Evolutionary conservation across 2,797 vertebrate genomes (phyloP).

Genomic region (Labeo calbasu): DNA sequence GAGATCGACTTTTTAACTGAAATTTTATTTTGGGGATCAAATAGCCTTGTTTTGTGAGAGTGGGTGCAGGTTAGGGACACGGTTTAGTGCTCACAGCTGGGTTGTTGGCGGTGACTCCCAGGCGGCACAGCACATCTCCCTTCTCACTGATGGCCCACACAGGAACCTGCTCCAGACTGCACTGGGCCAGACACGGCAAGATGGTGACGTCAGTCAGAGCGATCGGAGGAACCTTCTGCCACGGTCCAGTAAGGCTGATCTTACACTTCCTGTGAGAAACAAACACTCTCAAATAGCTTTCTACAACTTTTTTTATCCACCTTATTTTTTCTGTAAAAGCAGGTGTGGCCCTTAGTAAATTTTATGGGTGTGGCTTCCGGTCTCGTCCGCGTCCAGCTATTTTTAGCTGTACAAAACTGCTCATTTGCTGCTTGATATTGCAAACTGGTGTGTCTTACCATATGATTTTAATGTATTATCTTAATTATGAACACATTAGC

Average conservation of each 20-base stretch:
- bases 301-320: background rate
- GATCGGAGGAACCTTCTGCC: conserved; percentile 91
- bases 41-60: background rate
- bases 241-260: conserved; percentile 87
- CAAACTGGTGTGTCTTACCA: too few relatives aligned
- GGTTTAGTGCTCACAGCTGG: conserved; percentile 66
- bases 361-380: too few relatives aligned
- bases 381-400: too few relatives aligned
- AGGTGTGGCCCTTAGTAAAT: too few relatives aligned
- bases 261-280: conserved; percentile 86
- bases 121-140: conserved; percentile 93
- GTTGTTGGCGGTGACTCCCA: conserved; percentile 84
- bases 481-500: too few relatives aligned
- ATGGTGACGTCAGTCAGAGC: conserved; percentile 88
- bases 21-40: background rate
- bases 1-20: background rate
- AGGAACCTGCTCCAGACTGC: conserved; percentile 78
- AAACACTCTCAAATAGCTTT: background rate
- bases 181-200: conserved; percentile 83
- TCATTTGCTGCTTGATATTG: too few relatives aligned
- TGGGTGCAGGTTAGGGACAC: background rate
- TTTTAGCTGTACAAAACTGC: too few relatives aligned
- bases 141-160: conserved; percentile 96
- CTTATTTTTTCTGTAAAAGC: too few relatives aligned
- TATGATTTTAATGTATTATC: too few relatives aligned